Evolutionary conservation across 2,888 invertebrate species (phyloP).

Genomic region (Andrena trimmerana): DNA sequence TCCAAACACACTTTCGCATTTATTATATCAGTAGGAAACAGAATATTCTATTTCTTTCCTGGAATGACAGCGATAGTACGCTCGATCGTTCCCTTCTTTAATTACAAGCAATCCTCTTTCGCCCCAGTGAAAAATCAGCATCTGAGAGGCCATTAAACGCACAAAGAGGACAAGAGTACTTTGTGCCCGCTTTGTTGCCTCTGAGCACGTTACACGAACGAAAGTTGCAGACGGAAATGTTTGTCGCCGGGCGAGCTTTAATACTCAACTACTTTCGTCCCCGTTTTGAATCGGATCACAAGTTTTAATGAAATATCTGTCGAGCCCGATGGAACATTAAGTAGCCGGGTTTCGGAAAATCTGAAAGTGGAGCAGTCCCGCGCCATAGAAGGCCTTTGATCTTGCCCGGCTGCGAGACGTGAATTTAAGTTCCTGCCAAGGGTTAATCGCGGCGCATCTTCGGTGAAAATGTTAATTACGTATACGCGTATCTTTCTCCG

Average conservation of each 20-base stretch:
- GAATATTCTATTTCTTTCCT: too few species aligned
- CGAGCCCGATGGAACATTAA: conserved; percentile 29
- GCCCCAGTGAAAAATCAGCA: not conserved
- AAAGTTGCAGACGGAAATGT: conserved; percentile 28
- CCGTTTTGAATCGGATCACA: conserved; percentile 48
- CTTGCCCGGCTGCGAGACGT: not conserved
- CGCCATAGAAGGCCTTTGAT: conserved; percentile 12
- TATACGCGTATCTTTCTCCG: not conserved
- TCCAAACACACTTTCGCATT: too few species aligned
- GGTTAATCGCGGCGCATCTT: conserved; percentile 23
- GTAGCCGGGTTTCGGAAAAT: conserved; percentile 28
- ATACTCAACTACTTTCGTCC: conserved; percentile 31
- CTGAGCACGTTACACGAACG: not conserved
- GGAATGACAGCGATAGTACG: not conserved
- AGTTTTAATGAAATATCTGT: conserved; percentile 61
- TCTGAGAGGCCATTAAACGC: not conserved
- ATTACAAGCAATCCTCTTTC: not conserved
- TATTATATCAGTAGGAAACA: too few species aligned
- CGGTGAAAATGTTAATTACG: conserved; percentile 33
- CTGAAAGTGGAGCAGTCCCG: conserved; percentile 3
- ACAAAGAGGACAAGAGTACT: not conserved
- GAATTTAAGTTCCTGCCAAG: conserved; percentile 12
- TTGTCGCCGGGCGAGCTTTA: conserved; percentile 22
- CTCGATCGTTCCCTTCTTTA: not conserved
- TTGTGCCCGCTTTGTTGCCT: not conserved